Conservation (phyloP, 2,113 vertebrate species). For the Colossoma macropomum region DNA sequence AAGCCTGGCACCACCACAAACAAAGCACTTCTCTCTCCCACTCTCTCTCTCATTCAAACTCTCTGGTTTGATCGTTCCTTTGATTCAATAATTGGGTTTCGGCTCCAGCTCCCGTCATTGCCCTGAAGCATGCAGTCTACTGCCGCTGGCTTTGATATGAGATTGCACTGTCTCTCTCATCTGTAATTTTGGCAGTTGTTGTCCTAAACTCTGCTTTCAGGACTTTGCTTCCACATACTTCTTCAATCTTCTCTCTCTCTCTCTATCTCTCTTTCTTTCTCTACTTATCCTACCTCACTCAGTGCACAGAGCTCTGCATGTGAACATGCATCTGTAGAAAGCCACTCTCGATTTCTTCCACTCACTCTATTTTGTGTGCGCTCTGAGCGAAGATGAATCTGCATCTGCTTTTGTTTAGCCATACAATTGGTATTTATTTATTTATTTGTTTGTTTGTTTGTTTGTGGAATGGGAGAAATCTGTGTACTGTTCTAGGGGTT, state of each 20-base stretch:
- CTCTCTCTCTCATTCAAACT: slow-evolving; percentile 14
- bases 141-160: slow-evolving; percentile 35
- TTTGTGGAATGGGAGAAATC: neutral
- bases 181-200: slow-evolving; percentile 25
- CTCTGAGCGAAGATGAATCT: neutral
- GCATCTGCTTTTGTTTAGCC: neutral
- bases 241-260: neutral
- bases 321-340: slow-evolving; percentile 13
- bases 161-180: slow-evolving; percentile 10
- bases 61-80: slow-evolving; percentile 18
- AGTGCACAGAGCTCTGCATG: slow-evolving; percentile 48
- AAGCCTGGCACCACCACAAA: neutral
- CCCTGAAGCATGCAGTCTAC: slow-evolving; percentile 39
- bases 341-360: neutral
- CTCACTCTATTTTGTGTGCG: neutral
- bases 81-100: slow-evolving; percentile 34
- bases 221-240: neutral
- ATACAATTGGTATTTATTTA: neutral
- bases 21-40: slow-evolving; percentile 8
- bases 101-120: slow-evolving; percentile 15
- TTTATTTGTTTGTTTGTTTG: neutral
- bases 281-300: too few relatives aligned
- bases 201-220: slow-evolving; percentile 10
- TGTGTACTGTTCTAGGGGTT: too few relatives aligned
- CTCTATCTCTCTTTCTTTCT: neutral